Evolutionary conservation across 2,888 invertebrate genomes (phyloP).

Genomic region (Folsomia candida): DNA sequence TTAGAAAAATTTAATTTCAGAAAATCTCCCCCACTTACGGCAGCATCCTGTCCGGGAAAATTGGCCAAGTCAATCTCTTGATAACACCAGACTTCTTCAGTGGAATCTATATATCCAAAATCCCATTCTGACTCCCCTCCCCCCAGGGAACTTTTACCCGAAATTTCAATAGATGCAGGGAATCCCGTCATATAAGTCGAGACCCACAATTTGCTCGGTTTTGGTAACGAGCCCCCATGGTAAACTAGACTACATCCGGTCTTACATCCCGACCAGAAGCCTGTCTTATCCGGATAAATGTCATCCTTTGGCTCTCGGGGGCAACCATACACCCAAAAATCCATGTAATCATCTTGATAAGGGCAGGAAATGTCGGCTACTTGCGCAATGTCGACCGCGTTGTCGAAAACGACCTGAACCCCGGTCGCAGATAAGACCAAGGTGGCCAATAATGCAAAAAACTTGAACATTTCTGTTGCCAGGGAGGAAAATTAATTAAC

Average conservation of each 20-base stretch:
- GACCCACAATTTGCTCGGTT: background rate
- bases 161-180: background rate
- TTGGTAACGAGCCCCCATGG: background rate
- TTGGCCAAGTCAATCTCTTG: background rate
- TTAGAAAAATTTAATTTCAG: background rate
- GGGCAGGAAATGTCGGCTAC: background rate
- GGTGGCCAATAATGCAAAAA: too few relatives aligned
- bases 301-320: background rate
- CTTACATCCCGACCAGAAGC: background rate
- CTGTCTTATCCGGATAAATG: background rate
- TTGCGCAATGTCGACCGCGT: background rate
- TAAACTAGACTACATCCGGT: background rate
- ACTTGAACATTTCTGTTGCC: too few relatives aligned
- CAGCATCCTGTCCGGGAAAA: background rate
- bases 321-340: constrained; percentile 5
- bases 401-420: background rate
- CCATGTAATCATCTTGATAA: background rate
- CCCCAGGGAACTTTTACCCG: background rate
- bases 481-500: too few relatives aligned
- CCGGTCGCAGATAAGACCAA: too few relatives aligned
- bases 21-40: too few relatives aligned
- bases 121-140: background rate
- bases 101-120: background rate
- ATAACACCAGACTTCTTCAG: background rate
- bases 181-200: background rate